A percentile compares a stretch with the other conserved stretches of the same genome.
These are phyloP conservation scores for Cyphomyrus plagiostoma DNA, from an alignment of 2,113 vertebrate species.

Conservation along the genomic window DNA sequence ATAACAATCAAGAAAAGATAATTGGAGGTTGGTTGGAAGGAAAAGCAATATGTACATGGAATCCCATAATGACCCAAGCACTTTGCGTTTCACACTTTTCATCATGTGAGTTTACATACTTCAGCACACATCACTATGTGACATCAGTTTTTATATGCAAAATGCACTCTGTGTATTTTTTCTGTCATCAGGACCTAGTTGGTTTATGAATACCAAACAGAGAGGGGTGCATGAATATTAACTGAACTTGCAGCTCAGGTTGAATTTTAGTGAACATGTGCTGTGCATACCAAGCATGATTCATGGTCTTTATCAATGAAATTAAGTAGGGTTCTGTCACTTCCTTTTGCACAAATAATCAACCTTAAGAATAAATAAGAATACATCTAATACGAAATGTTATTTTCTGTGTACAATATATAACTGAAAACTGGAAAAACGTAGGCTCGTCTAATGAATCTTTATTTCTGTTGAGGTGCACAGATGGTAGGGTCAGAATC, in stretches of 20 bases:
- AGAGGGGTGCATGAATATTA: neutral
- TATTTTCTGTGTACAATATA: neutral
- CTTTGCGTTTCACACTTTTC: neutral
- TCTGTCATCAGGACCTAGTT: neutral
- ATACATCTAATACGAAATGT: neutral
- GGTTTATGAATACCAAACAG: neutral
- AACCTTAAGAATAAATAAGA: neutral
- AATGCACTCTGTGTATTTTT: constrained; percentile 1
- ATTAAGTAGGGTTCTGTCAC: neutral
- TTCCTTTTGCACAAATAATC: neutral
- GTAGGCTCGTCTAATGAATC: neutral
- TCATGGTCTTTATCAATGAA: neutral
- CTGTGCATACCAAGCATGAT: neutral
- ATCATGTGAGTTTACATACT: neutral
- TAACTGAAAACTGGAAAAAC: neutral
- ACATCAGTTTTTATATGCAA: neutral
- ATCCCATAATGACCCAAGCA: neutral
- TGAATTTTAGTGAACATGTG: neutral
- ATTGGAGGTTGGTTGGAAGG: neutral
- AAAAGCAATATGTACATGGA: neutral
- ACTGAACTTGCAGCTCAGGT: neutral
- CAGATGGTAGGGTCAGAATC: neutral
- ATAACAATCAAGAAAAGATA: neutral
- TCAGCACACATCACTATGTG: neutral
- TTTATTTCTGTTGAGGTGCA: neutral